Base-by-base conservation (phyloP, 2,888 invertebrate species). In the Polydrusus pterygomalis region DNA sequence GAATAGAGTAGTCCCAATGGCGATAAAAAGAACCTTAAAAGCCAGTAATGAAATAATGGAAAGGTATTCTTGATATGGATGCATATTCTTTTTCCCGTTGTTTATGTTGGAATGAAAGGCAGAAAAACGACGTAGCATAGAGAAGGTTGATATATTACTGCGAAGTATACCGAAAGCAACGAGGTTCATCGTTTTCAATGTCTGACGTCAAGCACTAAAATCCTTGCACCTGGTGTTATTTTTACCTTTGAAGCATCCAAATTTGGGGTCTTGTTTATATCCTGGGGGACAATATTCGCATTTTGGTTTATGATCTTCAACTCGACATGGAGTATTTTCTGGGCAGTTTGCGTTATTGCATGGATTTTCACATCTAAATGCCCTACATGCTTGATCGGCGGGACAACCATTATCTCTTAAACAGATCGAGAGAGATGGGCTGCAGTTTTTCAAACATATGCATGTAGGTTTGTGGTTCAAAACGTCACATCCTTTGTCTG, bases 161-260 rank as follows among this genome's bases (percentile, higher is more conserved):
- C 83, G 80, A 81, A 83, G 83, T 84, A 79, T 83, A 84, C 83
- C 83, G 83, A 83, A 85, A 85, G 83, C 83, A 82, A 82, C 80
- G 81, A 76, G 80, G 80, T 78, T 82, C 82, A 83, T 83, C 81
- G 81, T 81, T 83, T 82, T 82, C 82, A 83, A 83, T 82, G 82
- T 80, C 81, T 81, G 80, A 82, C 81, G 79, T 81, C 82, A 83
- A 83, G 83, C 83, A 83, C 83, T 82, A 84, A 84, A 70, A 78
- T 71, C 75, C 68, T 73, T 67, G 74, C 54, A 70, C 78, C 74
- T 47, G 71, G 60, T 64, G 67, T 78, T 78, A 75, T 78, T 45
- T 91, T 96, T 97, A 97, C 97, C 96, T 96, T 96, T 95, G 90
- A 95, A 93, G 92, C 97, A 97, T 94, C 96, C 96, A 90, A 94